Evolutionary conservation across 2,888 invertebrate species (phyloP).

Genomic region (Pseudoips prasinana): DNA sequence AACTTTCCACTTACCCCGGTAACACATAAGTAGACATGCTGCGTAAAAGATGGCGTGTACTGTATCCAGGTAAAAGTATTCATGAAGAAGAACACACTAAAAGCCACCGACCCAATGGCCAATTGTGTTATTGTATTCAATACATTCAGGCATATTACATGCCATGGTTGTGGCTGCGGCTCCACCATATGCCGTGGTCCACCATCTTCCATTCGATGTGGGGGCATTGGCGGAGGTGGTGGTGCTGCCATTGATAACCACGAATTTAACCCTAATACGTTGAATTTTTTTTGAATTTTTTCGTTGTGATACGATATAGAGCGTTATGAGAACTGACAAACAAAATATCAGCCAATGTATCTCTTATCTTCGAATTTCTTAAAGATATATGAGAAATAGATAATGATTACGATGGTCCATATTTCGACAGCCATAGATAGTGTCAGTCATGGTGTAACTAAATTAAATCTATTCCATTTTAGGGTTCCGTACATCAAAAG

Average conservation of each 20-base stretch:
- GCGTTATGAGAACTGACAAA: no score
- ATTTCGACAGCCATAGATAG: constrained; percentile 11
- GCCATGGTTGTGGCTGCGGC: neutral
- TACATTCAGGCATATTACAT: constrained; percentile 33
- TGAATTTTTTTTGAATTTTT: no score
- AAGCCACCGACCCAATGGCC: constrained; percentile 39
- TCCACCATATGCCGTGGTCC: neutral
- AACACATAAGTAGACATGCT: constrained; percentile 53
- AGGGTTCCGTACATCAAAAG: no score
- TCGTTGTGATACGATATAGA: no score
- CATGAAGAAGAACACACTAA: constrained; percentile 33
- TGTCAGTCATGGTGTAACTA: constrained; percentile 8
- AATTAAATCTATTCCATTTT: no score
- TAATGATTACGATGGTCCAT: constrained; percentile 15
- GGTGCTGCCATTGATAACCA: constrained; percentile 29
- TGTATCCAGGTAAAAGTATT: constrained; percentile 4
- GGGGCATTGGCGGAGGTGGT: constrained; percentile 13
- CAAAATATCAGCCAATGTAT: no score
- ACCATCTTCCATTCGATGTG: constrained; percentile 21
- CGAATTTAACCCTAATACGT: constrained; percentile 8
- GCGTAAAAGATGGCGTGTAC: constrained; percentile 9
- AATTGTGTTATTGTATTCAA: constrained; percentile 41
- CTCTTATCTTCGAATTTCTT: no score
- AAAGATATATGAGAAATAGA: no score
- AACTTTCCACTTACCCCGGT: constrained; percentile 50